Evolutionary conservation across 2,888 invertebrate species (phyloP).

Genomic region (Phyllotreta cruciferae): DNA sequence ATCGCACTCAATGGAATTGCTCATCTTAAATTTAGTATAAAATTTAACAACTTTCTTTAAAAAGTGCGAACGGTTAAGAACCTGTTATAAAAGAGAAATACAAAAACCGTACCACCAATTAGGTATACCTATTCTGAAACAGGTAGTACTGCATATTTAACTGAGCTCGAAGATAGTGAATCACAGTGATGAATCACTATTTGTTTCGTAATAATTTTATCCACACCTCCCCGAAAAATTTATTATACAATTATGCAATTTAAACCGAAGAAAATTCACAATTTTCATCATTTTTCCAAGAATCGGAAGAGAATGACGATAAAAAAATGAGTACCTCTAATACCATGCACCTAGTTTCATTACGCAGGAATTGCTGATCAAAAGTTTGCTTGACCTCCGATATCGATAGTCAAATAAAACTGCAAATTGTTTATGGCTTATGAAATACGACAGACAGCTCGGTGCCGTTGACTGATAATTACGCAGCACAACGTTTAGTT

Average conservation of each 20-base stretch:
- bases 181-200: slow-evolving; percentile 46
- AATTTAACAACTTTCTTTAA: too few species aligned
- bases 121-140: slow-evolving; percentile 20
- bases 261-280: too few species aligned
- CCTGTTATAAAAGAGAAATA: too few species aligned
- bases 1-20: neutral
- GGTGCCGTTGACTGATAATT: slow-evolving; percentile 34
- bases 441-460: slow-evolving; percentile 29
- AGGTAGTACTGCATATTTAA: slow-evolving; percentile 38
- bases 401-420: slow-evolving; percentile 23
- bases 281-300: too few species aligned
- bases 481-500: slow-evolving; percentile 15
- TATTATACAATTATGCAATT: too few species aligned
- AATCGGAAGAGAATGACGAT: too few species aligned
- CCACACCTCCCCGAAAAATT: too few species aligned
- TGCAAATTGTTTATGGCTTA: slow-evolving; percentile 29
- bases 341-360: too few species aligned
- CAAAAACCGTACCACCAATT: too few species aligned
- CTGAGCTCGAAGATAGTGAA: slow-evolving; percentile 41
- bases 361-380: slow-evolving; percentile 4
- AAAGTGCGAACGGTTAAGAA: too few species aligned
- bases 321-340: too few species aligned
- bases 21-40: neutral
- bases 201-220: slow-evolving; percentile 38
- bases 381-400: slow-evolving; percentile 11